Base-by-base conservation (phyloP, 2,797 vertebrate genomes). In the Steatocranus sp. region DNA sequence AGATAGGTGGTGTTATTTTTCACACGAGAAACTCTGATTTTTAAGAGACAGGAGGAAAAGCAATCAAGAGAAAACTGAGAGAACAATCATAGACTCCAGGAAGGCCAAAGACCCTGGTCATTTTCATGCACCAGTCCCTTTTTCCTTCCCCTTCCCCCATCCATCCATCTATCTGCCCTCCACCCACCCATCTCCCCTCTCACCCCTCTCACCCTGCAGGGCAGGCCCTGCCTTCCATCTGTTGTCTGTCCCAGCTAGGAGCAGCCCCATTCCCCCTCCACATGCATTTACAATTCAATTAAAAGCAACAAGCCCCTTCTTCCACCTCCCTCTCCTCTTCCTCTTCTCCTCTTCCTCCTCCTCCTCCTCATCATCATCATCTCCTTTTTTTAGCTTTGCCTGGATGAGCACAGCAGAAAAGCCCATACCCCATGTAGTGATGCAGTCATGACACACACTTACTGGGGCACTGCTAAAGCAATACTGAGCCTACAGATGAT, bases 261-360 rank as follows among this genome's bases (percentile, higher is more conserved):
- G 93, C 87, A 87, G 81, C 92, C 94, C 93, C 79, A 23, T 87
- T 92, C 91, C 91, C 92, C 92, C 91, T 89, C 90, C 86, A 82
- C 92, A 95, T 91, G 83, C 94, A 96, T 96, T 96, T 96, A 96
- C 96, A 96, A 96, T 96, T 96, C 96, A 96, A 96, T 96, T 96
- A 96, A 96, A 95, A 94, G 90, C 93, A 94, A 93, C 93, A 93
- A 94, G 90, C 93, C 94, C 93, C 92, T 92, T 94, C 92, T 91
- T 94, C 91, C 79, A 86, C 89, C 91, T 87, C 89, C 88, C 61
- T 38, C 85, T 87, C 82, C 80, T 86, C 79, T 70, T 76, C 66
- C 38, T 78, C 79, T 38, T 2, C 30, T 34, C 30, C 32, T 20
- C 32, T 17, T 58, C 75, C 27, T 85, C 76, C n/a, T 20, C 20